Percentiles rank a stretch among this genome's conserved stretches.
These are phyloP conservation scores for Athalia rosae DNA, from an alignment of 2,888 invertebrate genomes.

Conservation along the genomic window DNA sequence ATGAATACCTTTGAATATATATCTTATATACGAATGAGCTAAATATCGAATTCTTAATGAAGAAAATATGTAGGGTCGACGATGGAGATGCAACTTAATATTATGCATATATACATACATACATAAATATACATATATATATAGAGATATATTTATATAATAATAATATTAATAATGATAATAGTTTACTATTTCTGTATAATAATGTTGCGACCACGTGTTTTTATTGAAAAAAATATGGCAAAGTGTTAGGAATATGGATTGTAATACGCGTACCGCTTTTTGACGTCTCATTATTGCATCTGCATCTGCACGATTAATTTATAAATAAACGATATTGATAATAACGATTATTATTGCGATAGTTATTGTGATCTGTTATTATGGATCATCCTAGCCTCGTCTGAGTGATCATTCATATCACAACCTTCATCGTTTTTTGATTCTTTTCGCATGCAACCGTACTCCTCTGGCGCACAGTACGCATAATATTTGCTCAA, in stretches of 20 bases:
- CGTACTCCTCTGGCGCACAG: too few species aligned
- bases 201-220: conserved; percentile 65
- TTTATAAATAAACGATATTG: conserved; percentile 73
- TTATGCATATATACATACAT: conserved; percentile 56
- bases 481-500: too few species aligned
- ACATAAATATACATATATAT: conserved; percentile 17
- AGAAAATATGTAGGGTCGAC: conserved; percentile 47
- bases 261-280: conserved; percentile 72
- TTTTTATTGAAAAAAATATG: conserved; percentile 65
- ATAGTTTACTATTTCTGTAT: conserved; percentile 65
- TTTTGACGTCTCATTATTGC: conserved; percentile 74
- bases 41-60: conserved; percentile 32
- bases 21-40: conserved; percentile 57
- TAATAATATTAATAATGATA: background rate
- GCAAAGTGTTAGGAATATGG: conserved; percentile 68
- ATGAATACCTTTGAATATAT: conserved; percentile 67
- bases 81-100: conserved; percentile 68
- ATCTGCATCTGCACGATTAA: conserved; percentile 74
- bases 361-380: conserved; percentile 19
- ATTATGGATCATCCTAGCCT: background rate
- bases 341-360: conserved; percentile 47
- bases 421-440: background rate
- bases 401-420: background rate
- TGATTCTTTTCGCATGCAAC: background rate
- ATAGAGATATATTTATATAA: background rate